These are phyloP conservation scores for Pterobdella sp. DNA, from an alignment of 2,888 invertebrate species.

Conservation along the genomic window DNA sequence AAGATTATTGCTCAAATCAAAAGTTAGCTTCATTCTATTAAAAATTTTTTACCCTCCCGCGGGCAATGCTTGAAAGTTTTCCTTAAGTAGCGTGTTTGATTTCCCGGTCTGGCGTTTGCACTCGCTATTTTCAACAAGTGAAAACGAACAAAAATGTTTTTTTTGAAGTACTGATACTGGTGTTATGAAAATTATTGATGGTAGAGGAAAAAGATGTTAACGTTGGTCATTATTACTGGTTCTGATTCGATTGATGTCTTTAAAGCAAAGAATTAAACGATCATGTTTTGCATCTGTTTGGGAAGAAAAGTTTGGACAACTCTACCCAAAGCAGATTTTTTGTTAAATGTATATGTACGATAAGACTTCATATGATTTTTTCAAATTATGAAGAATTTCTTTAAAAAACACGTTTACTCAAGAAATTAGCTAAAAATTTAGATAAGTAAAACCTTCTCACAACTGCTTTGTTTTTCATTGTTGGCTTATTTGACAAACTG, in stretches of 20 bases:
- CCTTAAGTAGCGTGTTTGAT: not conserved
- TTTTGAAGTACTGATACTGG: not conserved
- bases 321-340: no score
- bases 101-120: not conserved
- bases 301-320: no score
- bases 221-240: not conserved
- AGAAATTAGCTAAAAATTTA: no score
- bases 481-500: no score
- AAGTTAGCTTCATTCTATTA: conserved; percentile 40
- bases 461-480: no score
- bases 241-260: not conserved
- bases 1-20: conserved; percentile 45
- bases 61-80: not conserved
- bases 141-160: not conserved
- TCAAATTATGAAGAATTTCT: no score
- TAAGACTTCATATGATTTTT: no score
- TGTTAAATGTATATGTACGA: no score
- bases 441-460: no score
- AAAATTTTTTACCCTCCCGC: not conserved
- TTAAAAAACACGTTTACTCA: no score
- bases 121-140: not conserved
- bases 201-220: not conserved
- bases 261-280: not conserved
- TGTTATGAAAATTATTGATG: conserved; percentile 13
- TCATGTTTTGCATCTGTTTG: no score